Evolutionary conservation across 2,113 vertebrate genomes (phyloP).

Genomic region (Physeter macrocephalus): DNA sequence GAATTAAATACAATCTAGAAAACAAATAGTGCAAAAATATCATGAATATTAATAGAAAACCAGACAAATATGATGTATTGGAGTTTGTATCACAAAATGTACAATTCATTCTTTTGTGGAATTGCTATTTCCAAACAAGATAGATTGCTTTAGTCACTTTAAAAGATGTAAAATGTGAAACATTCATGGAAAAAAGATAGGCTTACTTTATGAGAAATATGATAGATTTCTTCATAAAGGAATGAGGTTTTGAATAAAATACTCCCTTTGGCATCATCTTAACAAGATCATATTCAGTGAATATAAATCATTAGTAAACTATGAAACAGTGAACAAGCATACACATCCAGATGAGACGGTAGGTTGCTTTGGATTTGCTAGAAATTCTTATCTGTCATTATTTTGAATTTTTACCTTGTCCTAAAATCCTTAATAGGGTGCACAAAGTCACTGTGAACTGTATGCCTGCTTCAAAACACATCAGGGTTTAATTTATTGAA

Average conservation of each 20-base stretch:
- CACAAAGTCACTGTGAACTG: conserved; percentile 21
- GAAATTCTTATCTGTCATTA: conserved; percentile 31
- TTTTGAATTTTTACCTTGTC: conserved; percentile 51
- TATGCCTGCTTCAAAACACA: conserved; percentile 8
- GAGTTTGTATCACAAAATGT: conserved; percentile 41
- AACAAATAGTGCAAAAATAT: conserved; percentile 66
- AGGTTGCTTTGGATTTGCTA: conserved; percentile 1
- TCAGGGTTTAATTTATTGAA: conserved; percentile 66
- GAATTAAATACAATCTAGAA: conserved; percentile 65
- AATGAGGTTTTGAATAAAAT: conserved; percentile 35
- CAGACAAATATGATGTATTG: conserved; percentile 65
- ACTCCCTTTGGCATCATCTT: conserved; percentile 43
- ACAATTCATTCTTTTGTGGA: conserved; percentile 36
- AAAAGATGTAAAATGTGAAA: conserved; percentile 54
- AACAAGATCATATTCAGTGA: conserved; percentile 48
- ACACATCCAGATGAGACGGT: neutral
- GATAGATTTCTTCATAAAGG: conserved; percentile 54
- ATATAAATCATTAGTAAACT: conserved; percentile 41
- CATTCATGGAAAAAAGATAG: conserved; percentile 11
- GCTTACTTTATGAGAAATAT: conserved; percentile 26
- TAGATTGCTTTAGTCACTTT: conserved; percentile 61
- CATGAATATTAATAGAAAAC: conserved; percentile 67
- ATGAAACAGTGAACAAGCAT: conserved; percentile 14
- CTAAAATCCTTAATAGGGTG: conserved; percentile 38
- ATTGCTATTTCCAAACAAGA: conserved; percentile 67